These are phyloP conservation scores for Lysandra bellargus DNA, from an alignment of 2,888 invertebrate species.

Conservation along the genomic window DNA sequence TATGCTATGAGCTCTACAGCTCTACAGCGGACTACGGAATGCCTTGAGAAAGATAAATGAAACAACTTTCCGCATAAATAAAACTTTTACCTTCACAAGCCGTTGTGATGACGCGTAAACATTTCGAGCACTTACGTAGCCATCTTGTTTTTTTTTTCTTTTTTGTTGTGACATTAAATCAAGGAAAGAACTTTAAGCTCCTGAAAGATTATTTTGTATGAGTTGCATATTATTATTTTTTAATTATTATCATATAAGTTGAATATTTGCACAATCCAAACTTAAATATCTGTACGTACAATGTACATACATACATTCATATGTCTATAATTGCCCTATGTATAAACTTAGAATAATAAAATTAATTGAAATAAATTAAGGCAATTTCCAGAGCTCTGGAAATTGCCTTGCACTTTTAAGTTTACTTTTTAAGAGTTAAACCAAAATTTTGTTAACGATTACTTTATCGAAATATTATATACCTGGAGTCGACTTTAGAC, in stretches of 20 bases:
- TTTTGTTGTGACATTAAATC: constrained; percentile 11
- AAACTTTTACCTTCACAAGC: constrained; percentile 58
- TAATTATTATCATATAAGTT: neutral
- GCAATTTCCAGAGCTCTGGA: too few relatives aligned
- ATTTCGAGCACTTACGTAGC: constrained; percentile 54
- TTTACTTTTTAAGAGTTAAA: too few relatives aligned
- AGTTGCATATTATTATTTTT: neutral
- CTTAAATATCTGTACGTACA: too few relatives aligned
- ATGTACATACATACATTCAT: too few relatives aligned
- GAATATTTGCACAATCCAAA: too few relatives aligned
- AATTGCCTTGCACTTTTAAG: too few relatives aligned
- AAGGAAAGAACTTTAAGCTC: neutral
- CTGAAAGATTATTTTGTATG: neutral
- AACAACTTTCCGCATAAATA: constrained; percentile 75
- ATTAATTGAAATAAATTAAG: too few relatives aligned
- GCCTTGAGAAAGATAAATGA: constrained; percentile 67
- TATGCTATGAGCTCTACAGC: constrained; percentile 31
- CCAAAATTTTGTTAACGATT: too few relatives aligned
- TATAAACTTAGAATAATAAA: too few relatives aligned
- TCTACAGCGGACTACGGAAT: constrained; percentile 44
- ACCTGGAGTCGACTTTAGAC: too few relatives aligned
- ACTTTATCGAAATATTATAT: too few relatives aligned
- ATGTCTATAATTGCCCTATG: too few relatives aligned
- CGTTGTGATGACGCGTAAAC: constrained; percentile 60
- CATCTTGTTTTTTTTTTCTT: constrained; percentile 47